Conservation (phyloP, 2,888 invertebrate genomes). For the Tetranychus piercei region DNA sequence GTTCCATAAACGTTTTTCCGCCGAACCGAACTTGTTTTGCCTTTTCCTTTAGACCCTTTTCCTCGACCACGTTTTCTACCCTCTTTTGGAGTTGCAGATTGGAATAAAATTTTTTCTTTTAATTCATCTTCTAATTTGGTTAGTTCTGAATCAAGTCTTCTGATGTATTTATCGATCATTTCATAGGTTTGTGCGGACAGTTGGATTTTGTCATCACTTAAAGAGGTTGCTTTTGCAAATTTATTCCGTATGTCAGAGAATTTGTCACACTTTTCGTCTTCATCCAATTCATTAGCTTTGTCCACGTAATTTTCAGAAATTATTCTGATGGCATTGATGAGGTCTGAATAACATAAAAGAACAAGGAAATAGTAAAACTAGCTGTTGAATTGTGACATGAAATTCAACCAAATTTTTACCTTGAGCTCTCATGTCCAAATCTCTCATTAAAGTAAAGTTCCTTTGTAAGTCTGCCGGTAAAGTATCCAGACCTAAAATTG, state of each 20-base stretch:
- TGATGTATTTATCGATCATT: slow-evolving; percentile 85
- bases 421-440: slow-evolving; percentile 77
- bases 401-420: neutral
- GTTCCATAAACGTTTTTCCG: slow-evolving; percentile 16
- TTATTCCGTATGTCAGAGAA: slow-evolving; percentile 69
- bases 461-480: slow-evolving; percentile 81
- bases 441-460: slow-evolving; percentile 86
- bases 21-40: neutral
- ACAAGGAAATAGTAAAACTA: neutral
- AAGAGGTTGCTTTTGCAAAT: slow-evolving; percentile 83
- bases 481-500: slow-evolving; percentile 52
- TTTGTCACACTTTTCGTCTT: slow-evolving; percentile 38
- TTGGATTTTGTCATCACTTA: slow-evolving; percentile 91
- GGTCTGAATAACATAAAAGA: slow-evolving; percentile 29
- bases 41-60: neutral
- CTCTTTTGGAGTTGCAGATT: slow-evolving; percentile 25
- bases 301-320: slow-evolving; percentile 61
- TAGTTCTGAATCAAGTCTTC: slow-evolving; percentile 82
- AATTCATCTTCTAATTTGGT: slow-evolving; percentile 90
- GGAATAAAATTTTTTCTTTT: slow-evolving; percentile 53
- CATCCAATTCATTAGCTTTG: slow-evolving; percentile 40
- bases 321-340: slow-evolving; percentile 69
- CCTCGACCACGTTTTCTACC: slow-evolving; percentile 24
- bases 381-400: neutral
- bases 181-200: slow-evolving; percentile 95